Evolutionary conservation across 2,113 vertebrate species (phyloP), one percentile per base, ranked within the genome.

Genomic region (Poecilia latipinna): DNA sequence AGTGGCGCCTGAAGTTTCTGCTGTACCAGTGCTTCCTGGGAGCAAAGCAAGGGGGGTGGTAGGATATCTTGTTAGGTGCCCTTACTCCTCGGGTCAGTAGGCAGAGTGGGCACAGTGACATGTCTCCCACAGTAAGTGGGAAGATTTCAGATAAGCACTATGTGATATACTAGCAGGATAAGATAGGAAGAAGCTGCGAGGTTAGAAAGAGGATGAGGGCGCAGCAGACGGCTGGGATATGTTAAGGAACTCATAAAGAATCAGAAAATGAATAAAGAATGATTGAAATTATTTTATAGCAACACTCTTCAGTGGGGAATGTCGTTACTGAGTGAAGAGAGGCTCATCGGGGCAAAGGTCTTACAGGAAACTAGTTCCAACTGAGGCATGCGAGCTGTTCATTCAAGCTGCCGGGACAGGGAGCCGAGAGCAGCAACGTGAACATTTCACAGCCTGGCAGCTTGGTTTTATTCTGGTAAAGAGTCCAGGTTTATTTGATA

Each of bases 21-120:
- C 31, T 10, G 65, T 74, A 57, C 77, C 63, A 64, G 35, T 39
- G 44, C 42, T 69, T 80, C 37, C 60, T 57, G 68, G 48, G 42
- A n/a, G 65, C 19, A 63, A 63, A 35, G 39, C 28, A 33, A 17
- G 35, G 35, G 62, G 66, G 24, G 72, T 22, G 32, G 42, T n/a
- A 35, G 35, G 31, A 65, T 44, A 65, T 65, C 74, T 74, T 79
- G 86, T 82, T 81, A 68, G 80, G 68, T 57, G 8, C 68, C 76
- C 73, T 72, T 82, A 91, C 89, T 90, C 71, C 89, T 90, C 71
- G 85, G 91, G 89, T 90, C 88, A 90, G 77, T 77, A 77, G 79
- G 78, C 79, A 83, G 85, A 86, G 85, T 82, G 77, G 75, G 80
- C 75, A 70, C 81, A 75, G 62, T 61, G 77, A 83, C 81, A 82